Evolutionary conservation across 2,113 vertebrate species (phyloP).

Genomic region (Rhegmatorhina hoffmannsi): DNA sequence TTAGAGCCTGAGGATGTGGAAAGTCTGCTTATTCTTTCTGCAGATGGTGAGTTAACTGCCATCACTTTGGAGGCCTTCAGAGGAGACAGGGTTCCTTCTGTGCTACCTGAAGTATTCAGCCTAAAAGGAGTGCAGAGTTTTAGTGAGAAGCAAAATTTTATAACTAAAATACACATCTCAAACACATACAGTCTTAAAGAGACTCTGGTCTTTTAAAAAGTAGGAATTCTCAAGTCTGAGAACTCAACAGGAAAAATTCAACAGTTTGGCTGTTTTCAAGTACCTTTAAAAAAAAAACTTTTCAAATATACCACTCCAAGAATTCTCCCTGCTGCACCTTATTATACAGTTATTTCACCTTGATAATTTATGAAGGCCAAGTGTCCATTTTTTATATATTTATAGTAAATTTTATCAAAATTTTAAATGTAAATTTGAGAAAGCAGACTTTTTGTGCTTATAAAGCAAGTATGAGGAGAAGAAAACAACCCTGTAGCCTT

Average conservation of each 20-base stretch:
- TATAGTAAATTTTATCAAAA: not conserved
- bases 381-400: not conserved
- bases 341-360: not conserved
- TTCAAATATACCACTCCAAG: not conserved
- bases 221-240: not conserved
- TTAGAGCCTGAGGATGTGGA: slow-evolving; percentile 72
- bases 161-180: not conserved
- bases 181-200: not conserved
- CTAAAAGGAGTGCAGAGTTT: slow-evolving; percentile 63
- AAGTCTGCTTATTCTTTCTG: slow-evolving; percentile 83
- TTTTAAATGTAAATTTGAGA: not conserved
- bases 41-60: slow-evolving; percentile 76
- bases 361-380: not conserved
- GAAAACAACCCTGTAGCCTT: not conserved
- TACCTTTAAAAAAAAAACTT: not conserved
- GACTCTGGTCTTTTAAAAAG: not conserved
- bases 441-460: not conserved
- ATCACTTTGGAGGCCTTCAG: slow-evolving; percentile 84
- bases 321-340: not conserved
- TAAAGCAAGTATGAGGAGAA: not conserved
- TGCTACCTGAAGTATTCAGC: slow-evolving; percentile 68
- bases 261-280: not conserved
- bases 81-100: slow-evolving; percentile 76
- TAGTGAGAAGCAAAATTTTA: not conserved
- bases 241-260: not conserved